phyloP scores from a whole-genome alignment of 1,140 invertebrate genomes.

The Cydia strobilella region DNA sequence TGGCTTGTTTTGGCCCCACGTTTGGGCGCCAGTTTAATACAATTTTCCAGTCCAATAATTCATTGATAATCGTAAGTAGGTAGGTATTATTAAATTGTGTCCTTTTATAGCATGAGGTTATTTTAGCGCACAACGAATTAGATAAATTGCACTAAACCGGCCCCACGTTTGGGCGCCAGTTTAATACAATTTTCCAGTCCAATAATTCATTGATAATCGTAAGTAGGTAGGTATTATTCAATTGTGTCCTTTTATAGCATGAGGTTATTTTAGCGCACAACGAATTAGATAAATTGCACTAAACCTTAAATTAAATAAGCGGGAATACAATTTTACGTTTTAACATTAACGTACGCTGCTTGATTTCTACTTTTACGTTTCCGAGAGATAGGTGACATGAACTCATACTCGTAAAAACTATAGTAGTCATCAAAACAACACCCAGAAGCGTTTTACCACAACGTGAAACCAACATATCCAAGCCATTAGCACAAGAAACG shows the following conservation, averaged over 20 bases:
- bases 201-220: no score
- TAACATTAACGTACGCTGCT: background rate
- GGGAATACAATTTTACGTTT: background rate
- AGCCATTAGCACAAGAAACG: background rate
- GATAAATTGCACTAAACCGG: background rate
- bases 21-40: constrained; percentile 5
- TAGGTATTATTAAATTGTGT: background rate
- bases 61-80: no score
- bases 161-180: constrained; percentile 34
- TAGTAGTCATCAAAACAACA: background rate
- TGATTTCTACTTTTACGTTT: background rate
- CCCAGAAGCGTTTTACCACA: background rate
- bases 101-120: background rate
- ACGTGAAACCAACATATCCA: background rate
- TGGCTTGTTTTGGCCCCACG: constrained; percentile 31
- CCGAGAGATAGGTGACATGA: background rate
- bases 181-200: background rate
- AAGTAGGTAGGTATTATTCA: background rate
- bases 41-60: background rate
- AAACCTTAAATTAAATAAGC: background rate
- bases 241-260: background rate
- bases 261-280: background rate
- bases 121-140: no score
- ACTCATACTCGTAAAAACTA: background rate
- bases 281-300: no score